Percentiles rank a stretch among this genome's conserved stretches.
phyloP scores from a whole-genome alignment of 2,888 invertebrate genomes.

The Vanessa cardui region DNA sequence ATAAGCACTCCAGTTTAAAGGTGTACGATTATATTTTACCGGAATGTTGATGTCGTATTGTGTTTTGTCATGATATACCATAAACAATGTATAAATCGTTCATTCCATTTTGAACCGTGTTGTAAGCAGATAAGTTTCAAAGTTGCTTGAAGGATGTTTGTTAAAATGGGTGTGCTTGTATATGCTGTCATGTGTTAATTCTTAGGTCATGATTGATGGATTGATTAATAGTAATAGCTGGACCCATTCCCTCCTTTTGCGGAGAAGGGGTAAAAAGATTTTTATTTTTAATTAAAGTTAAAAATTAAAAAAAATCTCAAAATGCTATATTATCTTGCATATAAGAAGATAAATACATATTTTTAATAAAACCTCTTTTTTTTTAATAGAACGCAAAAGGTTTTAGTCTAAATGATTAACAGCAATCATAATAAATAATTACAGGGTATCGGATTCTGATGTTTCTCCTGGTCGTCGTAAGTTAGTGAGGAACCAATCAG shows the following conservation, averaged over 20 bases:
- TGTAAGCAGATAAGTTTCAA: neutral
- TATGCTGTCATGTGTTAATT: neutral
- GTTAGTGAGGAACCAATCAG: slow-evolving; percentile 77
- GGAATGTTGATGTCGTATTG: slow-evolving; percentile 26
- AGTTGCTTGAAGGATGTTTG: neutral
- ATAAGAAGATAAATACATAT: too few species aligned
- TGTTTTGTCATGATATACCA: neutral
- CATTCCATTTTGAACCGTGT: neutral
- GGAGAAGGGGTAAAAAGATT: too few species aligned
- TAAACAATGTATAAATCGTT: neutral
- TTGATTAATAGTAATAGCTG: too few species aligned
- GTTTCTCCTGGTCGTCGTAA: slow-evolving; percentile 64
- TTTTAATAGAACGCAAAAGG: too few species aligned
- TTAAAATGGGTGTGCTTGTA: neutral
- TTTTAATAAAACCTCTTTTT: too few species aligned
- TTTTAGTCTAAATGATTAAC: neutral
- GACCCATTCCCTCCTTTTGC: too few species aligned
- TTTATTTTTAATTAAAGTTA: too few species aligned
- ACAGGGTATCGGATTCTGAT: slow-evolving; percentile 60
- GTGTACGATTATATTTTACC: neutral
- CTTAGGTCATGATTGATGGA: too few species aligned
- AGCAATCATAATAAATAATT: neutral
- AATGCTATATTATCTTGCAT: too few species aligned
- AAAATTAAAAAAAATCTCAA: too few species aligned
- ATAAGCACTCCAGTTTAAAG: neutral